Percentiles rank a stretch among this genome's conserved stretches.
Evolutionary conservation across 1,140 invertebrate genomes (phyloP).

Genomic region (Apolygus lucorum): DNA sequence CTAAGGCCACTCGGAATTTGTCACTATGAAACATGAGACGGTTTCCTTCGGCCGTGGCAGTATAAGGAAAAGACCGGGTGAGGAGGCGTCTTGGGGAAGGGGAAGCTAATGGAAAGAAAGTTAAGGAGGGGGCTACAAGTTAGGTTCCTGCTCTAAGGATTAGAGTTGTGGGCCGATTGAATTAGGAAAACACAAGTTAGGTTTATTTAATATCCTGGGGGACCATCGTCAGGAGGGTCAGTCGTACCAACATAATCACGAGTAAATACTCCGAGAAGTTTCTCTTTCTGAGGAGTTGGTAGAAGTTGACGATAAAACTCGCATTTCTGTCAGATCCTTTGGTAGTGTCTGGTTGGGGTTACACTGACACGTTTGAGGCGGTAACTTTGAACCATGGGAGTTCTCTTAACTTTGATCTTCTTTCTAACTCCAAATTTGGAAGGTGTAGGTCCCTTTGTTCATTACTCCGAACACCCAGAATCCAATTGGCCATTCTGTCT

Average conservation of each 20-base stretch:
- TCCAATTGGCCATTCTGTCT: too few species aligned
- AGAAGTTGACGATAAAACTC: too few species aligned
- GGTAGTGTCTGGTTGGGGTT: too few species aligned
- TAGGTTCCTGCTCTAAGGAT: neutral
- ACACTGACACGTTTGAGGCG: too few species aligned
- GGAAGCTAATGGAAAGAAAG: constrained; percentile 8
- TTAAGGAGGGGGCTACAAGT: neutral
- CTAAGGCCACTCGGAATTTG: constrained; percentile 4
- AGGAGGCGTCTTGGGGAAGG: too few species aligned
- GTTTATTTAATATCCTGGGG: neutral
- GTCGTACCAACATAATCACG: neutral
- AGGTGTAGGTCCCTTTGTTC: too few species aligned
- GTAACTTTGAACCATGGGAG: too few species aligned
- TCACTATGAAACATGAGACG: constrained; percentile 12
- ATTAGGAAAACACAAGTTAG: constrained; percentile 9
- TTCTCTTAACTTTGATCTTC: too few species aligned
- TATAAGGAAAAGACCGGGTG: too few species aligned
- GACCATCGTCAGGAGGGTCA: neutral
- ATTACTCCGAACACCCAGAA: too few species aligned
- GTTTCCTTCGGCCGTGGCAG: neutral
- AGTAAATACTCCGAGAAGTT: neutral
- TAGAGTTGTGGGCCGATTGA: constrained; percentile 6
- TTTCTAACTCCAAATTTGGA: too few species aligned
- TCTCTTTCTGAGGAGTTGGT: neutral
- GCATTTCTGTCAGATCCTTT: too few species aligned